These are phyloP conservation scores for Syngnathus floridae DNA, from an alignment of 2,113 vertebrate species.

Conservation along the genomic window DNA sequence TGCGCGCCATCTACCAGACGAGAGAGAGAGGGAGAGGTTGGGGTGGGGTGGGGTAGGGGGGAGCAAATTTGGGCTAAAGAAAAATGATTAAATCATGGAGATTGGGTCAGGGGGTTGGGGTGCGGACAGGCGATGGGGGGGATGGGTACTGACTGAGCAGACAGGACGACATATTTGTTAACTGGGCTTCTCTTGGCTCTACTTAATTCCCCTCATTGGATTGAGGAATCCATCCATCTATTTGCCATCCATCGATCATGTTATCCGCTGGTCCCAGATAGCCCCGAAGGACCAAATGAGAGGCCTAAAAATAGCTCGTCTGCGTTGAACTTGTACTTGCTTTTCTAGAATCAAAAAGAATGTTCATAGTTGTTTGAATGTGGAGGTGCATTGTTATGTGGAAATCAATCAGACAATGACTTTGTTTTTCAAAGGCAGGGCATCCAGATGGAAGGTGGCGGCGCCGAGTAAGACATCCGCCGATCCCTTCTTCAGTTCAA, in stretches of 20 bases:
- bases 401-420: too few species aligned
- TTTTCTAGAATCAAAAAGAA: too few species aligned
- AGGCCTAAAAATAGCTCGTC: too few species aligned
- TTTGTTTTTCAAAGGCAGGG: slow-evolving; percentile 17
- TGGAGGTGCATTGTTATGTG: too few species aligned
- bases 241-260: neutral
- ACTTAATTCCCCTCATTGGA: neutral
- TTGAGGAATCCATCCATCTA: neutral
- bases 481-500: slow-evolving; percentile 65
- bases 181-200: neutral
- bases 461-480: slow-evolving; percentile 60
- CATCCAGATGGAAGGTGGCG: slow-evolving; percentile 70
- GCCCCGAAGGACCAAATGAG: too few species aligned
- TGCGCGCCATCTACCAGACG: slow-evolving; percentile 54
- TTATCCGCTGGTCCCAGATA: too few species aligned
- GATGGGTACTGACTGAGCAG: slow-evolving; percentile 43
- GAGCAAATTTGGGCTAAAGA: slow-evolving; percentile 64
- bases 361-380: too few species aligned
- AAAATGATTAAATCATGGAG: slow-evolving; percentile 72
- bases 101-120: slow-evolving; percentile 70
- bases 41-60: slow-evolving; percentile 11
- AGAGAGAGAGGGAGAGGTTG: slow-evolving; percentile 23
- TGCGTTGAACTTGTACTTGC: too few species aligned
- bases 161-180: slow-evolving; percentile 37
- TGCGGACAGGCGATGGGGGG: slow-evolving; percentile 54